Evolutionary conservation across 2,888 invertebrate species (phyloP).

Genomic region (Drosophila dives): DNA sequence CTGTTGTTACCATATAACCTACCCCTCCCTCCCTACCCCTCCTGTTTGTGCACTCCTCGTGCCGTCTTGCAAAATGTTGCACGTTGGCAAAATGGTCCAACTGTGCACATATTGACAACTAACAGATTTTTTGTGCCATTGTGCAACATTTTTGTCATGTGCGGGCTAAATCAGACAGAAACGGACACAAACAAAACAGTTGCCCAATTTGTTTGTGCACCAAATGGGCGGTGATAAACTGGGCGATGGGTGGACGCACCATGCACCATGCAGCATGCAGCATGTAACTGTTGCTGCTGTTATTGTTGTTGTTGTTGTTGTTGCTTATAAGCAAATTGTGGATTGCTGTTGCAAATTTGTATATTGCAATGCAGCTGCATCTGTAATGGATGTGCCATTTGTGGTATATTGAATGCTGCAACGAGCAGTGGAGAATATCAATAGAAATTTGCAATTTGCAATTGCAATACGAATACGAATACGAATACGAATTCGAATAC

Average conservation of each 20-base stretch:
- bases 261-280: conserved; percentile 5
- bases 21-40: no score
- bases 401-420: conserved; percentile 57
- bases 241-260: conserved; percentile 11
- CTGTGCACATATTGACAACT: conserved; percentile 70
- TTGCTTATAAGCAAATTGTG: conserved; percentile 62
- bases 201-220: conserved; percentile 61
- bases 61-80: conserved; percentile 53
- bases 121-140: conserved; percentile 71
- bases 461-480: conserved; percentile 16
- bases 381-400: conserved; percentile 78
- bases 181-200: conserved; percentile 65
- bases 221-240: conserved; percentile 36
- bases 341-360: conserved; percentile 65
- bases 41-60: neutral
- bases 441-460: conserved; percentile 33
- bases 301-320: conserved; percentile 18
- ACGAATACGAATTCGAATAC: conserved; percentile 6
- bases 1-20: conserved; percentile 46
- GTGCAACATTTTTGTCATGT: conserved; percentile 72
- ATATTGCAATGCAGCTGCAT: conserved; percentile 60
- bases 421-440: conserved; percentile 44
- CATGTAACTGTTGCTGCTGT: conserved; percentile 21
- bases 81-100: conserved; percentile 64
- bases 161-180: conserved; percentile 68